Conservation (phyloP, 2,888 invertebrate species). For the Eupithecia subfuscata region DNA sequence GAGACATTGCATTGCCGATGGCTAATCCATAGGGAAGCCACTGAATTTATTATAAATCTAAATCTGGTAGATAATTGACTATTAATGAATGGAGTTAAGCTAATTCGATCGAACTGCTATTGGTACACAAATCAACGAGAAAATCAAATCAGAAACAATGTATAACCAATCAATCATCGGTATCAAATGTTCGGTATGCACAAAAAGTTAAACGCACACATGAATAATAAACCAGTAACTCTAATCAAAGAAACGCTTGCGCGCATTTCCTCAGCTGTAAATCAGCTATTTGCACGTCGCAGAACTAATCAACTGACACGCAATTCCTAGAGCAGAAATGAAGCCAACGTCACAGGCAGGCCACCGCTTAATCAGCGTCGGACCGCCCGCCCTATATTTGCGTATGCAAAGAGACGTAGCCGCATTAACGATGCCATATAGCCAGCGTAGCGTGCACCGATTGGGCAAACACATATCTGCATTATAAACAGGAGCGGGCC, state of each 20-base stretch:
- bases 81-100: neutral
- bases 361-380: conserved; percentile 82
- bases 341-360: conserved; percentile 71
- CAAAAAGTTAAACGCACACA: conserved; percentile 21
- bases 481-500: conserved; percentile 83
- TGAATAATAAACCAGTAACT: conserved; percentile 24
- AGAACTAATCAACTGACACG: conserved; percentile 73
- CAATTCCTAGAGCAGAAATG: conserved; percentile 72
- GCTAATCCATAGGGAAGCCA: conserved; percentile 21
- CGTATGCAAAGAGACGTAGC: conserved; percentile 84
- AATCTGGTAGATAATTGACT: conserved; percentile 18
- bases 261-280: conserved; percentile 31
- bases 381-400: conserved; percentile 83
- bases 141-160: neutral
- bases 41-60: conserved; percentile 23
- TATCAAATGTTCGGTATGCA: neutral
- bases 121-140: neutral
- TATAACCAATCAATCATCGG: conserved; percentile 1
- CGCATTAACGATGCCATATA: conserved; percentile 85
- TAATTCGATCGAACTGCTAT: neutral
- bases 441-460: conserved; percentile 83
- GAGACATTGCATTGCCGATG: conserved; percentile 28
- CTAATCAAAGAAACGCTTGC: conserved; percentile 29
- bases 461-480: conserved; percentile 85
- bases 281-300: conserved; percentile 51